These are phyloP conservation scores for Fistularia commersonii DNA, from an alignment of 2,797 vertebrate species.

Conservation along the genomic window DNA sequence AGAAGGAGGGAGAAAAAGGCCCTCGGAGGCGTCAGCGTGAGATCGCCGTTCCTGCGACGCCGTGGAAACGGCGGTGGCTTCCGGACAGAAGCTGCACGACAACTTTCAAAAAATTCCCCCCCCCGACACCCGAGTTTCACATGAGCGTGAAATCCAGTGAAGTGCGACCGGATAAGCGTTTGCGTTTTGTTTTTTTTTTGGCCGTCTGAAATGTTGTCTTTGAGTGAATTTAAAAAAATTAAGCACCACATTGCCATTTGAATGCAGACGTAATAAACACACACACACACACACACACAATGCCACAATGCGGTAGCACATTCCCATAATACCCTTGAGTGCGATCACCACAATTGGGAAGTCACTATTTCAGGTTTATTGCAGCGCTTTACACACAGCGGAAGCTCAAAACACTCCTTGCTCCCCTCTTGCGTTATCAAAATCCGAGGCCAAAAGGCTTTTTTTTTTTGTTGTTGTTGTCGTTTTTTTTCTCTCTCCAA, in stretches of 20 bases:
- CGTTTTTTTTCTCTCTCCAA: too few species aligned
- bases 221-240: slow-evolving; percentile 40
- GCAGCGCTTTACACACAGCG: slow-evolving; percentile 36
- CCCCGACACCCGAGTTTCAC: too few species aligned
- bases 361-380: slow-evolving; percentile 48
- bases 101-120: too few species aligned
- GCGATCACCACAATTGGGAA: slow-evolving; percentile 14
- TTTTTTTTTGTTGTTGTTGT: too few species aligned
- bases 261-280: slow-evolving; percentile 20
- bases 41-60: slow-evolving; percentile 42
- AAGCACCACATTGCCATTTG: slow-evolving; percentile 13
- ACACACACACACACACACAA: slow-evolving; percentile 34
- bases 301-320: slow-evolving; percentile 49
- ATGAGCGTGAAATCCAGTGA: too few species aligned
- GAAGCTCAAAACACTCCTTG: slow-evolving; percentile 37
- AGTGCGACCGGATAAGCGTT: too few species aligned
- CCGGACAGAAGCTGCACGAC: too few species aligned
- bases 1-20: slow-evolving; percentile 14
- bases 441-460: slow-evolving; percentile 18
- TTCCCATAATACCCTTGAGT: slow-evolving; percentile 45
- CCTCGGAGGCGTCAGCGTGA: slow-evolving; percentile 28
- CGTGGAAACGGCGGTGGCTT: slow-evolving; percentile 39
- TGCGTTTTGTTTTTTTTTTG: too few species aligned
- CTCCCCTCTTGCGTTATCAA: slow-evolving; percentile 28
- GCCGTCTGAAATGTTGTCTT: too few species aligned